Evolutionary conservation across 2,888 invertebrate genomes (phyloP).

Genomic region (Hemistola chrysoprasaria): DNA sequence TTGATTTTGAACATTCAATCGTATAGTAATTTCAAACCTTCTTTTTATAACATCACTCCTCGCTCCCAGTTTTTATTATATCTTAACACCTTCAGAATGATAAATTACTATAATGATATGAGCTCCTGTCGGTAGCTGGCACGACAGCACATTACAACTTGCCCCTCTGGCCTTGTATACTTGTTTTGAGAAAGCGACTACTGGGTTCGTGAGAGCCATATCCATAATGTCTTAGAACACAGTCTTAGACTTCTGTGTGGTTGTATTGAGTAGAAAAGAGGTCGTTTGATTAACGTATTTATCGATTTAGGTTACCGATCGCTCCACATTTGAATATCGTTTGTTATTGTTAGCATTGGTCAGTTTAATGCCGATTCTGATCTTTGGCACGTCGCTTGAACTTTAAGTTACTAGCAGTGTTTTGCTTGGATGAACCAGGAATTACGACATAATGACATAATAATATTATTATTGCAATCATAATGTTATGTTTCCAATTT

Average conservation of each 20-base stretch:
- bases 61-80: not conserved
- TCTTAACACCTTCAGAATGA: constrained; percentile 6
- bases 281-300: constrained; percentile 8
- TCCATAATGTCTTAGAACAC: constrained; percentile 19
- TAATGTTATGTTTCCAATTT: no score
- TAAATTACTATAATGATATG: constrained; percentile 11
- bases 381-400: no score
- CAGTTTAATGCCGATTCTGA: not conserved
- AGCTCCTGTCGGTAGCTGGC: constrained; percentile 11
- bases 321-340: constrained; percentile 5
- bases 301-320: constrained; percentile 7
- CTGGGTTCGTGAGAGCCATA: constrained; percentile 8
- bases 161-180: constrained; percentile 21
- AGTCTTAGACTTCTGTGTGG: constrained; percentile 4
- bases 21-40: no score
- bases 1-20: no score
- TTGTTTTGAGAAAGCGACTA: constrained; percentile 31
- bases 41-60: not conserved
- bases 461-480: no score
- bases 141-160: constrained; percentile 21
- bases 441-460: no score
- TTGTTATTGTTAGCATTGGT: constrained; percentile 5
- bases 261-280: constrained; percentile 8
- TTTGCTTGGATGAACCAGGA: no score
- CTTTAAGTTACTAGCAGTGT: no score